A percentile compares a stretch with the other conserved stretches of the same genome.
Conservation (phyloP, 92 coral and sea anemone species). For the Phenganax subtilis region DNA sequence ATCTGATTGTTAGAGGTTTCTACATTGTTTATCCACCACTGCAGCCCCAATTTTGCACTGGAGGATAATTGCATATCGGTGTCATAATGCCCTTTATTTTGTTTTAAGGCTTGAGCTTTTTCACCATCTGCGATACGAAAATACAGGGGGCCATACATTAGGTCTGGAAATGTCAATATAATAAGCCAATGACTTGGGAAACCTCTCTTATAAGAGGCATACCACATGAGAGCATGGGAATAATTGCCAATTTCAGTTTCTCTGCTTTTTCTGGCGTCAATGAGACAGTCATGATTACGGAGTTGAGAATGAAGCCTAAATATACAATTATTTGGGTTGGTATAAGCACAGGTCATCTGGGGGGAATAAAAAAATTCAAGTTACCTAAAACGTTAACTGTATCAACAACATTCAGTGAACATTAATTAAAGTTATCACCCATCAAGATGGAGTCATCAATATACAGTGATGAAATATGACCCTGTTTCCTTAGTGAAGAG, state of each 20-base stretch:
- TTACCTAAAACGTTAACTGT: constrained; percentile 40
- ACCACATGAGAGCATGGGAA: constrained; percentile 40
- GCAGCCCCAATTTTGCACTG: neutral
- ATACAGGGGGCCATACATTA: neutral
- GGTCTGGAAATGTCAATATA: neutral
- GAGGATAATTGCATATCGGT: neutral
- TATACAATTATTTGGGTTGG: constrained; percentile 50
- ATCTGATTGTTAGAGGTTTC: neutral
- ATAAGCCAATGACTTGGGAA: neutral
- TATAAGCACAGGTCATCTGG: constrained; percentile 42
- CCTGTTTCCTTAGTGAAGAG: constrained; percentile 39
- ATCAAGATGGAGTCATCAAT: constrained; percentile 27
- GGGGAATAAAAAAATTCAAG: constrained; percentile 47
- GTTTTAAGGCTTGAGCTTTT: neutral
- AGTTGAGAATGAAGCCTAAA: constrained; percentile 40
- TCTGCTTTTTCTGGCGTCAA: neutral
- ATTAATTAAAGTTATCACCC: constrained; percentile 53
- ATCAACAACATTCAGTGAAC: constrained; percentile 20
- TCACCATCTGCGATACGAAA: neutral
- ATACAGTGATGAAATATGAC: constrained; percentile 48
- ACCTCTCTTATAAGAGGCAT: neutral
- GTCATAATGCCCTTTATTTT: neutral
- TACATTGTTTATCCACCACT: no score
- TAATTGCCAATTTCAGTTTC: constrained; percentile 31
- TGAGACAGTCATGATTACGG: neutral